Conservation (phyloP, 2,888 invertebrate species). For the Platycnemis pennipes region DNA sequence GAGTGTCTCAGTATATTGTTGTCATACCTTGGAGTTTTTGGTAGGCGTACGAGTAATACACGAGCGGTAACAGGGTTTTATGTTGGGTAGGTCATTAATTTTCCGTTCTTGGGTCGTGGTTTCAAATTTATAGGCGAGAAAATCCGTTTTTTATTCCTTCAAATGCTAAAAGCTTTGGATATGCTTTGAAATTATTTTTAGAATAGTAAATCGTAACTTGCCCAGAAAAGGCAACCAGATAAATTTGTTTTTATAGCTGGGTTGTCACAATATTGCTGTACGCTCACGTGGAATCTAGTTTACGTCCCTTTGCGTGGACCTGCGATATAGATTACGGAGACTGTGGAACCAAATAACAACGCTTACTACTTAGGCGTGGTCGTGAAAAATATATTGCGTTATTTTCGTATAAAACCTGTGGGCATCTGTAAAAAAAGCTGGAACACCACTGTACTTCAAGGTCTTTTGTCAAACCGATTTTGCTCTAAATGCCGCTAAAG, state of each 20-base stretch:
- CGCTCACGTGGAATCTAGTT: not conserved
- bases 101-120: not conserved
- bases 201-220: not conserved
- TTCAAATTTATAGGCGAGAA: not conserved
- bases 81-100: not conserved
- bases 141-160: not conserved
- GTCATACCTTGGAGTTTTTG: not conserved
- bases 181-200: not conserved
- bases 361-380: not conserved
- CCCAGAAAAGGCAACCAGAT: not conserved
- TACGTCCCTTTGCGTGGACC: not conserved
- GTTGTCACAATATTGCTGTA: not conserved
- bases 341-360: not conserved
- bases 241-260: not conserved
- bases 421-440: not conserved
- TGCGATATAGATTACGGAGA: not conserved
- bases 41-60: not conserved
- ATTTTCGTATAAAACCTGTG: not conserved
- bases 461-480: too few species aligned
- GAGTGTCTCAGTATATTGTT: not conserved
- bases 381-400: not conserved
- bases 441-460: not conserved
- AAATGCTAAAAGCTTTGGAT: slow-evolving; percentile 16
- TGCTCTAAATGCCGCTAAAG: too few species aligned
- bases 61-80: not conserved